phyloP scores from a whole-genome alignment of 2,113 vertebrate species.

The Neodon shergylaensis region DNA sequence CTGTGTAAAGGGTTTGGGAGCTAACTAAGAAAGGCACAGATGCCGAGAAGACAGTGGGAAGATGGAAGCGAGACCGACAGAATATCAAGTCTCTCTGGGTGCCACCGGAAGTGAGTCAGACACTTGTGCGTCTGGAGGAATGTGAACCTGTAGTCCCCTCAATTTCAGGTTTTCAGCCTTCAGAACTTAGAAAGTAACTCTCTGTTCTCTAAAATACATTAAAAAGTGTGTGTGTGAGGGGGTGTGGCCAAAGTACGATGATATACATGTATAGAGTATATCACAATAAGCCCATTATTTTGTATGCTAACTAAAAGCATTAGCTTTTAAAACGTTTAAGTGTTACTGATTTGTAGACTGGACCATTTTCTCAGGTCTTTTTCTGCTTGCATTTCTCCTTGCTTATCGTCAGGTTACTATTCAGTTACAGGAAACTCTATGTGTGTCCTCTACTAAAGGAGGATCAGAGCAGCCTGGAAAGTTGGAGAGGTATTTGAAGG shows the following conservation, averaged over 20 bases:
- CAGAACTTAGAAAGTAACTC: background rate
- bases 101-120: background rate
- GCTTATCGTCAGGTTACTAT: background rate
- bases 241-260: background rate
- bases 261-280: background rate
- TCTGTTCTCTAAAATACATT: background rate
- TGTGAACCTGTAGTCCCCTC: background rate
- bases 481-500: background rate
- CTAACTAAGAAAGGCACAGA: background rate
- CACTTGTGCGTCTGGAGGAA: background rate
- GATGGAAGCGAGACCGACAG: fast-evolving
- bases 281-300: background rate
- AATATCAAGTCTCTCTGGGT: background rate
- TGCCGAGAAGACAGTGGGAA: background rate
- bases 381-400: background rate
- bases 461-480: background rate
- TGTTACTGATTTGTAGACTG: conserved; percentile 14
- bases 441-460: background rate
- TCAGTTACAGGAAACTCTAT: background rate
- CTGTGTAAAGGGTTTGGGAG: background rate
- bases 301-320: background rate
- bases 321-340: background rate
- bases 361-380: background rate
- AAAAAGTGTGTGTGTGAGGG: background rate
- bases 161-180: background rate